These are phyloP conservation scores for Sycobia sp. DNA, from an alignment of 1,140 invertebrate species.

Conservation along the genomic window DNA sequence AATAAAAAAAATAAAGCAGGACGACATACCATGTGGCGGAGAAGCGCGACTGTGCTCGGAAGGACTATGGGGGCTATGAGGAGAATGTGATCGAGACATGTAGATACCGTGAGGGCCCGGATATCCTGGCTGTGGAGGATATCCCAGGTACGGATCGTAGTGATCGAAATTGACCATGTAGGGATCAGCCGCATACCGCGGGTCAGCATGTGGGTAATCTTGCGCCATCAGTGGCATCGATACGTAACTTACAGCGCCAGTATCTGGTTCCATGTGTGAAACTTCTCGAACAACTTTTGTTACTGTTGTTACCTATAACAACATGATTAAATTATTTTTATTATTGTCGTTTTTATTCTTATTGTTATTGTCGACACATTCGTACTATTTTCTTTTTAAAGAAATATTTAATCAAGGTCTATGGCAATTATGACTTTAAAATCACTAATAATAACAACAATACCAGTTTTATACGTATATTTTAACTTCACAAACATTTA, in stretches of 20 bases:
- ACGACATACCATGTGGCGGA: constrained; percentile 54
- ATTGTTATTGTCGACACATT: too few species aligned
- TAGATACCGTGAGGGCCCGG: constrained; percentile 58
- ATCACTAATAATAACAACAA: too few species aligned
- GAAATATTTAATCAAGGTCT: too few species aligned
- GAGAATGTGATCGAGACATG: constrained; percentile 58
- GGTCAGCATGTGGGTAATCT: constrained; percentile 56
- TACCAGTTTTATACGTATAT: too few species aligned
- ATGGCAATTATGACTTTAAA: too few species aligned
- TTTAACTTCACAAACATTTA: too few species aligned
- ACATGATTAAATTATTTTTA: too few species aligned
- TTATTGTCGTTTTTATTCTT: too few species aligned
- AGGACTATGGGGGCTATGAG: constrained; percentile 59
- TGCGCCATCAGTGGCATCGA: constrained; percentile 60
- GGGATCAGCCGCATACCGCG: constrained; percentile 55
- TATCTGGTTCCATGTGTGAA: constrained; percentile 70
- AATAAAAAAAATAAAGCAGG: constrained; percentile 26
- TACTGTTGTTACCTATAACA: constrained; percentile 64
- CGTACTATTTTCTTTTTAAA: too few species aligned
- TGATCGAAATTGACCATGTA: constrained; percentile 62
- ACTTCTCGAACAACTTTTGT: constrained; percentile 72
- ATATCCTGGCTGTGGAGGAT: constrained; percentile 57
- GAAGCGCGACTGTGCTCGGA: constrained; percentile 60
- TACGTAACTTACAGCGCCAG: constrained; percentile 61
- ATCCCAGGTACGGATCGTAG: constrained; percentile 57